Percentiles rank a stretch among this genome's conserved stretches.
These are phyloP conservation scores for Thymallus thymallus DNA, from an alignment of 2,113 vertebrate species.

Conservation along the genomic window DNA sequence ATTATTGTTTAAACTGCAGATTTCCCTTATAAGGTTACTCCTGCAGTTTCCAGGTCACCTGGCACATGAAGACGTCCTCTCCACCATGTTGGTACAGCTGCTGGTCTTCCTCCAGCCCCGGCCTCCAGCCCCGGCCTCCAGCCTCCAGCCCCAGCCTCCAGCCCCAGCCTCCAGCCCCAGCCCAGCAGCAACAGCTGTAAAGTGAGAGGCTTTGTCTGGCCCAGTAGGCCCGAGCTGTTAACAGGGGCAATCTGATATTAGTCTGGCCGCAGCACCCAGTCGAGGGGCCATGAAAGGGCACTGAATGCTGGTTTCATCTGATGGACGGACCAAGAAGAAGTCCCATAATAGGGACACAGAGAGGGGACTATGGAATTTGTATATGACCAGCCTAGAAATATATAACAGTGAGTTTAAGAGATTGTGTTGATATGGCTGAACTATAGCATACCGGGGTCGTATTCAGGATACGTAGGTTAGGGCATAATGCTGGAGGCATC, in stretches of 20 bases:
- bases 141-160: conserved; percentile 31
- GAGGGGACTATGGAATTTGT: background rate
- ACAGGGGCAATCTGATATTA: conserved; percentile 62
- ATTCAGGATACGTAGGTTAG: background rate
- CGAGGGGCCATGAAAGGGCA: conserved; percentile 36
- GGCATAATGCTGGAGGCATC: background rate
- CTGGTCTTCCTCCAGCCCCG: no score
- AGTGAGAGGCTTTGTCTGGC: conserved; percentile 59
- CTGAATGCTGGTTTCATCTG: conserved; percentile 32
- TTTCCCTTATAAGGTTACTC: conserved; percentile 6
- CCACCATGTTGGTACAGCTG: conserved; percentile 71
- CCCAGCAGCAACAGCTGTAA: conserved; percentile 71
- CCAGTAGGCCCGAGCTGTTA: conserved; percentile 41
- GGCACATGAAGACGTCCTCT: conserved; percentile 39
- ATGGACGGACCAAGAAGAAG: conserved; percentile 19
- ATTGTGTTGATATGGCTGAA: background rate
- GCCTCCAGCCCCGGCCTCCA: no score
- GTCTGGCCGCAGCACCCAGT: conserved; percentile 42
- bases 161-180: background rate
- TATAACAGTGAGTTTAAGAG: background rate
- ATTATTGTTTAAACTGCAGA: background rate
- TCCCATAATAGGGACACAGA: conserved; percentile 1
- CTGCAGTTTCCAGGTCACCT: conserved; percentile 34
- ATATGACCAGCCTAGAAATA: no score
- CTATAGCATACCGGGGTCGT: background rate